phyloP scores from a whole-genome alignment of 2,797 vertebrate species.

The Diglossa cyanea region DNA sequence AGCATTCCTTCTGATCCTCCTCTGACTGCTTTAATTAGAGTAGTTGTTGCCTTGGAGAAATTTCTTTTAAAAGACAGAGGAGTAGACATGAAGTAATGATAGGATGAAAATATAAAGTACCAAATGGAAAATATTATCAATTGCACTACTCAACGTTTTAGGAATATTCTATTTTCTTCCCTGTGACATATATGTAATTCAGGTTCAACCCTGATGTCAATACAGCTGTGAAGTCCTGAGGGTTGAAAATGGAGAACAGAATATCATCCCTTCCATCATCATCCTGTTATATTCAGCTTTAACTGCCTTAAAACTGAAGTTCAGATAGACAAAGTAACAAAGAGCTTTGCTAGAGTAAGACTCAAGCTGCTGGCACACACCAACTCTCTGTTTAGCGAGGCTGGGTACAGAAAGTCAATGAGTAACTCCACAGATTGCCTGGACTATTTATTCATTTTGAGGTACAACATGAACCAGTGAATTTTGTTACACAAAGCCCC shows the following conservation, averaged over 20 bases:
- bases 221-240: neutral
- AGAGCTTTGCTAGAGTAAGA: neutral
- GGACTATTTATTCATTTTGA: neutral
- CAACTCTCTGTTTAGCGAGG: neutral
- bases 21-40: neutral
- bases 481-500: neutral
- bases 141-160: neutral
- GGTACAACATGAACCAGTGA: neutral
- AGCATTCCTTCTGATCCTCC: neutral
- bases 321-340: neutral
- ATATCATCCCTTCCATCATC: neutral
- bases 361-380: neutral
- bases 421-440: neutral
- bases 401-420: neutral
- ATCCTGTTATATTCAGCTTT: neutral
- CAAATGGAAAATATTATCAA: neutral
- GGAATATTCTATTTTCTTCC: neutral
- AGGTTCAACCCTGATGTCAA: neutral
- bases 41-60: neutral
- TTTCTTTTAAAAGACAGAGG: neutral
- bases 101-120: neutral
- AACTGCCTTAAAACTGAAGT: neutral
- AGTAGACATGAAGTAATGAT: neutral
- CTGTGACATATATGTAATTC: neutral
- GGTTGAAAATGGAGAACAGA: neutral